Conservation (phyloP, 2,113 vertebrate genomes). For the Australoheros scitulus region DNA sequence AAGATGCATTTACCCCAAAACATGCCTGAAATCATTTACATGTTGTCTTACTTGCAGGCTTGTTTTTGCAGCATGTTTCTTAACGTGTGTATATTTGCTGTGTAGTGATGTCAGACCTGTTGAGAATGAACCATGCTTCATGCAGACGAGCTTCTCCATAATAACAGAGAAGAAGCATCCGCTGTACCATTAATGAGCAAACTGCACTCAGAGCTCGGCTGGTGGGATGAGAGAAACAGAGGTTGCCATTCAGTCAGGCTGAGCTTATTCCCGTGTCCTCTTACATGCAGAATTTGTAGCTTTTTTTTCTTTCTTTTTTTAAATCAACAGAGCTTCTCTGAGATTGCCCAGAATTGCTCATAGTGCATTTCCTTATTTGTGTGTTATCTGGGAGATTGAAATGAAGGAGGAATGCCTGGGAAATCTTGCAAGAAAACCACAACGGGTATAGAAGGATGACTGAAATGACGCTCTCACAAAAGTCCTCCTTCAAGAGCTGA, state of each 20-base stretch:
- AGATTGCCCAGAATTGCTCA: not conserved
- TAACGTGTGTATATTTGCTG: not conserved
- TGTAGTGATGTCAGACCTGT: slow-evolving; percentile 1
- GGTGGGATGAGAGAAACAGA: slow-evolving; percentile 47
- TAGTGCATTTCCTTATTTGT: not conserved
- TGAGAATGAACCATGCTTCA: not conserved
- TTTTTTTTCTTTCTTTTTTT: not conserved
- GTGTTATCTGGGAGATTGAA: not conserved
- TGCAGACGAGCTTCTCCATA: slow-evolving; percentile 30
- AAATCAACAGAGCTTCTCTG: slow-evolving; percentile 9
- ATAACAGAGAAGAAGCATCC: slow-evolving; percentile 17
- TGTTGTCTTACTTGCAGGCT: not conserved
- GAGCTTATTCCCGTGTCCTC: slow-evolving; percentile 20
- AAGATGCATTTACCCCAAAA: not conserved
- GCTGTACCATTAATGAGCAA: slow-evolving; percentile 40
- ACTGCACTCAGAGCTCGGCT: slow-evolving; percentile 31
- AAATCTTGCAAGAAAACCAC: not conserved
- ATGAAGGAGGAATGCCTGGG: slow-evolving; percentile 5
- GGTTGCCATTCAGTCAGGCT: slow-evolving; percentile 44
- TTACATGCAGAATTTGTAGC: slow-evolving; percentile 8
- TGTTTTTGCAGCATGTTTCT: not conserved
- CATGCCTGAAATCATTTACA: not conserved
- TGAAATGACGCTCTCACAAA: slow-evolving; percentile 32
- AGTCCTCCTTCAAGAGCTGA: slow-evolving; percentile 33
- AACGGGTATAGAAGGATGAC: slow-evolving; percentile 4